phyloP scores from a whole-genome alignment of 2,797 vertebrate genomes.

The Mastacembelus armatus region DNA sequence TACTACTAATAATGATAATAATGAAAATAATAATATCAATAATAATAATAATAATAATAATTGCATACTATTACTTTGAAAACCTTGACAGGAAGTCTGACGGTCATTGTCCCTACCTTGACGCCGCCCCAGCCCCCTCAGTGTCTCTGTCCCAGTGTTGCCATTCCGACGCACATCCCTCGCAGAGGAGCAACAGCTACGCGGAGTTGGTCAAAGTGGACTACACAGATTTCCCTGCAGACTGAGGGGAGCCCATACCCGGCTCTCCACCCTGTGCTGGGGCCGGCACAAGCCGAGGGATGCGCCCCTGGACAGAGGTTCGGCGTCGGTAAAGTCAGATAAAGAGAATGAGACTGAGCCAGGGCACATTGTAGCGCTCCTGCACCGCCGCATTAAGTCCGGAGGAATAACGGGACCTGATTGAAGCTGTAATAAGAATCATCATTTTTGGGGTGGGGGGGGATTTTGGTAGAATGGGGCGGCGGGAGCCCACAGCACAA shows the following conservation, averaged over 20 bases:
- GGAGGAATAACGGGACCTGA: slow-evolving; percentile 45
- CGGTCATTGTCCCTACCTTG: not conserved
- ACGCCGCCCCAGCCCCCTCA: slow-evolving; percentile 38
- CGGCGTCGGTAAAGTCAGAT: slow-evolving; percentile 57
- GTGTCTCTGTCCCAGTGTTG: slow-evolving; percentile 68
- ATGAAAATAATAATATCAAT: too few species aligned
- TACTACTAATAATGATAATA: too few species aligned
- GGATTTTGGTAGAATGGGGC: slow-evolving; percentile 41
- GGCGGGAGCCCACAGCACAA: slow-evolving; percentile 29
- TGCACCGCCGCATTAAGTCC: slow-evolving; percentile 23
- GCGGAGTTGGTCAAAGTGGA: slow-evolving; percentile 64
- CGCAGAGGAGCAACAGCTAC: slow-evolving; percentile 81
- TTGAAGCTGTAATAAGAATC: slow-evolving; percentile 36
- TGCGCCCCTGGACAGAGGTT: slow-evolving; percentile 64
- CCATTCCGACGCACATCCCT: slow-evolving; percentile 82
- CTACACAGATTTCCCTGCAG: slow-evolving; percentile 31
- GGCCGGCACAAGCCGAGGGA: slow-evolving; percentile 34
- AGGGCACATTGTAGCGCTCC: slow-evolving; percentile 52
- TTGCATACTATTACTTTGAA: slow-evolving; percentile 49
- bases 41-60: too few species aligned
- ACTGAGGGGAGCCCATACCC: not conserved
- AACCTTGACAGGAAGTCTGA: slow-evolving; percentile 19
- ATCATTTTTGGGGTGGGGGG: too few species aligned
- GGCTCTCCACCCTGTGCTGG: slow-evolving; percentile 1
- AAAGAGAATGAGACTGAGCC: slow-evolving; percentile 55